phyloP scores from a whole-genome alignment of 2,888 invertebrate genomes.

The Cetonia aurata region DNA sequence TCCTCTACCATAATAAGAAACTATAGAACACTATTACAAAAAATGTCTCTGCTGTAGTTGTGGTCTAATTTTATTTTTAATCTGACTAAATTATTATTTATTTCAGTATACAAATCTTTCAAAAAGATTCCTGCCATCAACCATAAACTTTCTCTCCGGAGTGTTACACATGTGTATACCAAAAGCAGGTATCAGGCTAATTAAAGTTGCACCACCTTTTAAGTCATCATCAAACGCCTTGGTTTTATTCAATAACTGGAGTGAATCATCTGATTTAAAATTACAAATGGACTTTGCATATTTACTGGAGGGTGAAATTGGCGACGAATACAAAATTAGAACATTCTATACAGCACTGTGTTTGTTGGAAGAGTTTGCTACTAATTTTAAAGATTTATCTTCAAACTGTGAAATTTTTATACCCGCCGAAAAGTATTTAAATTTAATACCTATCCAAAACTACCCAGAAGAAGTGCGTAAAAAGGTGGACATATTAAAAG shows the following conservation, averaged over 20 bases:
- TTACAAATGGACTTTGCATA: conserved; percentile 71
- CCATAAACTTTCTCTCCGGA: conserved; percentile 83
- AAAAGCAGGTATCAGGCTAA: conserved; percentile 71
- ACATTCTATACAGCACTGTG: conserved; percentile 70
- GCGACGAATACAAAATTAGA: conserved; percentile 76
- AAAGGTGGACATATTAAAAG: conserved; percentile 65
- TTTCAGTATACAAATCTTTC: conserved; percentile 81
- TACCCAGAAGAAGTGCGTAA: conserved; percentile 74
- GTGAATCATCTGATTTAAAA: conserved; percentile 57
- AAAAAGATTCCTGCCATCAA: conserved; percentile 85
- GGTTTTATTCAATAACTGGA: conserved; percentile 70
- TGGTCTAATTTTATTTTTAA: not conserved
- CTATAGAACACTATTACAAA: no score
- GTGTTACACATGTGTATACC: conserved; percentile 79
- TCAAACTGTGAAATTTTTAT: conserved; percentile 67
- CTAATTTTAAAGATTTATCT: conserved; percentile 67
- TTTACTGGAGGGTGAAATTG: conserved; percentile 69
- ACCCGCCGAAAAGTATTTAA: conserved; percentile 70
- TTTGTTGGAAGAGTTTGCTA: conserved; percentile 73
- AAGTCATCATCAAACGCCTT: conserved; percentile 68
- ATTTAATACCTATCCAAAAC: conserved; percentile 70
- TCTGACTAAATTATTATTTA: not conserved
- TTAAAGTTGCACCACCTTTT: conserved; percentile 79
- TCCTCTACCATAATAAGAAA: no score
- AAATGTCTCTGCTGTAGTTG: not conserved